Base-by-base conservation (phyloP, 2,113 vertebrate genomes). In the Gymnocephalus cernua region DNA sequence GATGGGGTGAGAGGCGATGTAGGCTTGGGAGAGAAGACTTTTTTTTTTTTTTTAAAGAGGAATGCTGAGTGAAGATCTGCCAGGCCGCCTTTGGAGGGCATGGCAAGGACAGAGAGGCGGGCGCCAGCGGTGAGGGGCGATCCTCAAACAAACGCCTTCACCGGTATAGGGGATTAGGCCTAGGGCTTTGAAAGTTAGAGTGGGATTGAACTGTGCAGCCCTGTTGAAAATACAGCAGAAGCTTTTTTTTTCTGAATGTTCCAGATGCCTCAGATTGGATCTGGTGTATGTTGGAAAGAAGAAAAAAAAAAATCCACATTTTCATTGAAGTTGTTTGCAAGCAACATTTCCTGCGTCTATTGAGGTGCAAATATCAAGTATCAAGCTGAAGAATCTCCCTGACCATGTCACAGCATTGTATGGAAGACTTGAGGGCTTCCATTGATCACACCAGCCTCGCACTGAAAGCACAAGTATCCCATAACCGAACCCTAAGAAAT, bases 141-240 rank as follows among this genome's bases (percentile, higher is more conserved):
- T 91, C 90, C 89, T 90, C 93, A 93, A 91, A 93, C 86, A 93
- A 90, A 92, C 73, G 78, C 77, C 85, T 89, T 91, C 84, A 66
- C 90, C 66, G 62, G 82, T 62, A 81, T n/a, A 91, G 82, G 84
- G 88, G 93, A 94, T 92, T 94, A 94, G 89, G 88, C 79, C 83
- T 90, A 25, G 47, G 88, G 92, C 88, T 92, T 86, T 93, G 89
- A 78, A 91, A 91, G 87, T 74, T 84, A 89, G 84, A 90, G 85
- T 78, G 72, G 89, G 85, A 92, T 91, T 89, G 94, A 93, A 92
- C 87, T 83, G 79, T 85, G 81, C 84, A 91, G 86, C 72, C 83
- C 88, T 47, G 87, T 65, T 79, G 74, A 89, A 92, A 92, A 86
- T 87, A 90, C 83, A 89, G 82, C 58, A 63, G 27, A 47, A 27